Evolutionary conservation across 2,113 vertebrate genomes (phyloP).

Genomic region (Rousettus leschenaultii): DNA sequence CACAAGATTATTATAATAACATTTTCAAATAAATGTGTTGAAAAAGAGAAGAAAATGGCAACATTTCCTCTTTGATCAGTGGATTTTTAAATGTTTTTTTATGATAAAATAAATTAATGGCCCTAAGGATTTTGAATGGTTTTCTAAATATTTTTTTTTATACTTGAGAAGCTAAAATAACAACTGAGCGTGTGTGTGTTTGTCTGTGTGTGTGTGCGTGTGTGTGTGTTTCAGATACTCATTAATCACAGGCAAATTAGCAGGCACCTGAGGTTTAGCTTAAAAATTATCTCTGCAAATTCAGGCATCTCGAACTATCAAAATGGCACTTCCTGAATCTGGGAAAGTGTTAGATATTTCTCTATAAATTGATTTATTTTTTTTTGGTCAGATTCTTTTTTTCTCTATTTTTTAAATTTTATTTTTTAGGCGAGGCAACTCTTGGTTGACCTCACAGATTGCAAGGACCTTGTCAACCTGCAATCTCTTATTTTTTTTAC

Average conservation of each 20-base stretch:
- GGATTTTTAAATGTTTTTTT: background rate
- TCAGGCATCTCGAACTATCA: background rate
- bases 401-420: too few species aligned
- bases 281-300: background rate
- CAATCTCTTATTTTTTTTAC: too few species aligned
- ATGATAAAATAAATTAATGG: background rate
- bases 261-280: background rate
- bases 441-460: too few species aligned
- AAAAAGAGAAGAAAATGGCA: background rate
- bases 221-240: background rate
- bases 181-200: background rate
- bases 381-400: background rate
- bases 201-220: background rate
- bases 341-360: background rate
- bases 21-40: background rate
- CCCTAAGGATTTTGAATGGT: background rate
- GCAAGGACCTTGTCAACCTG: too few species aligned
- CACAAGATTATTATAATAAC: background rate
- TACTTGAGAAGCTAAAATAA: background rate
- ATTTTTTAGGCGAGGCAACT: too few species aligned
- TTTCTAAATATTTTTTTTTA: background rate
- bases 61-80: background rate
- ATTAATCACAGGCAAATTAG: background rate
- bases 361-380: background rate
- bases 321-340: background rate